Evolutionary conservation across 2,797 vertebrate species (phyloP), one percentile per base, ranked within the genome.

Genomic region (Cuculus canorus): DNA sequence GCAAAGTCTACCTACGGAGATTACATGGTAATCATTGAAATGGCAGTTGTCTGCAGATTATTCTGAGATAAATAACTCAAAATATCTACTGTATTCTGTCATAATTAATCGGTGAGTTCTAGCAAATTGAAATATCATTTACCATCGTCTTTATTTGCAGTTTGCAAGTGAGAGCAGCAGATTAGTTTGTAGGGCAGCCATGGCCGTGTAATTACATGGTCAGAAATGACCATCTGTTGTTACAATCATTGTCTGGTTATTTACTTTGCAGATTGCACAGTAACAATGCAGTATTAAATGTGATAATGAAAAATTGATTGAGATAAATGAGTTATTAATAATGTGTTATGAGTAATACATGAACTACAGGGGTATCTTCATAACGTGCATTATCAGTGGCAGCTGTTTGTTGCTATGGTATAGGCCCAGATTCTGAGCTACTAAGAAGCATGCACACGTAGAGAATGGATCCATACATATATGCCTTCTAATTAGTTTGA

Each of bases 171-270:
- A 86, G 66, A 56, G 50, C 59, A 91, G 77, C 66, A 85, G 77
- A 88, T 92, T 71, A 91, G 79, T 87, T 95, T 94, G 57, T 88
- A 92, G 94, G 79, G 87, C 91, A 95, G 77, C 66, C 70, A 25
- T 82, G 78, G 48, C 57, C 6, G 0, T 83, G 81, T 90, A 95
- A 96, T 97, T 95, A 90, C 76, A 82, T 6, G 48, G 54, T 81
- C 92, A 91, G 82, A 95, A 93, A 88, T 93, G 90, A 85, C 96
- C 95, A 92, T 96, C 93, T 96, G 92, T 94, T 96, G 84, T 85
- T 93, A 48, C 50, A 69, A 30, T 92, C 32, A 9, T 82, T 73
- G 50, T 88, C 82, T 89, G 73, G 32, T 82, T 88, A 93, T 90
- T 96, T 96, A 71, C 82, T 91, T 95, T 86, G 81, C 82, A 92